Percentiles rank a stretch among this genome's conserved stretches.
Conservation (phyloP, 2,797 vertebrate species). For the Lycodopsis pacificus region DNA sequence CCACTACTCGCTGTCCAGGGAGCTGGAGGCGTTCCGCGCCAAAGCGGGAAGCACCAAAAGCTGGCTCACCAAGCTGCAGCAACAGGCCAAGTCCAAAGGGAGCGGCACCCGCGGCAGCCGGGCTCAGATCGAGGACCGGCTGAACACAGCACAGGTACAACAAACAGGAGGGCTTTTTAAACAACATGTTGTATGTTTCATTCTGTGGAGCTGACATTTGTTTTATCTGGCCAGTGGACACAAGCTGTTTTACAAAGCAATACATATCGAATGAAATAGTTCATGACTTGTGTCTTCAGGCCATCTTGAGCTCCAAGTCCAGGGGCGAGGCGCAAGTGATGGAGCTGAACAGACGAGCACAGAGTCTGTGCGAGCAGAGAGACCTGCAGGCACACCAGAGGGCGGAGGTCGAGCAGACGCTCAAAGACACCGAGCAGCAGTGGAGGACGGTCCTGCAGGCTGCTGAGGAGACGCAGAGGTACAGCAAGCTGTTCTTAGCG, state of each 20-base stretch:
- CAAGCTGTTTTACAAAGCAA: not conserved
- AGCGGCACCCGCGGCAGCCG: slow-evolving; percentile 55
- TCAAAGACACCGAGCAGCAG: slow-evolving; percentile 63
- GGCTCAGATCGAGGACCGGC: slow-evolving; percentile 81
- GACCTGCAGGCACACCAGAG: slow-evolving; percentile 68
- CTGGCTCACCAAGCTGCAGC: slow-evolving; percentile 84
- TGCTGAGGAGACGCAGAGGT: slow-evolving; percentile 73
- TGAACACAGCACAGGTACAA: slow-evolving; percentile 74
- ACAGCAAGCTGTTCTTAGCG: not conserved
- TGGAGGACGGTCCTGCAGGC: slow-evolving; percentile 68
- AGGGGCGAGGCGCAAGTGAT: slow-evolving; percentile 83
- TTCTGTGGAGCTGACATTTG: no score
- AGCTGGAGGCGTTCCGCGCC: slow-evolving; percentile 80
- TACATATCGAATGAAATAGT: not conserved
- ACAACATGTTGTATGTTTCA: no score
- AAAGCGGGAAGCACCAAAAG: slow-evolving; percentile 72
- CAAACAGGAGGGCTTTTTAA: not conserved
- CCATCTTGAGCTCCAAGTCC: slow-evolving; percentile 80
- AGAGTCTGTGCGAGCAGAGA: slow-evolving; percentile 67
- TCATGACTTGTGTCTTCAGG: slow-evolving; percentile 70
- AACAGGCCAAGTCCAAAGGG: slow-evolving; percentile 71
- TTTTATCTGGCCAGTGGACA: not conserved
- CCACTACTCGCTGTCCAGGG: slow-evolving; percentile 70
- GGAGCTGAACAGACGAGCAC: slow-evolving; percentile 66
- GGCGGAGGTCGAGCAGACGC: slow-evolving; percentile 56